Evolutionary conservation across 23 tunicate species (phyloP), one percentile per base, ranked within the genome.

Genomic region (Ascidia mentula): DNA sequence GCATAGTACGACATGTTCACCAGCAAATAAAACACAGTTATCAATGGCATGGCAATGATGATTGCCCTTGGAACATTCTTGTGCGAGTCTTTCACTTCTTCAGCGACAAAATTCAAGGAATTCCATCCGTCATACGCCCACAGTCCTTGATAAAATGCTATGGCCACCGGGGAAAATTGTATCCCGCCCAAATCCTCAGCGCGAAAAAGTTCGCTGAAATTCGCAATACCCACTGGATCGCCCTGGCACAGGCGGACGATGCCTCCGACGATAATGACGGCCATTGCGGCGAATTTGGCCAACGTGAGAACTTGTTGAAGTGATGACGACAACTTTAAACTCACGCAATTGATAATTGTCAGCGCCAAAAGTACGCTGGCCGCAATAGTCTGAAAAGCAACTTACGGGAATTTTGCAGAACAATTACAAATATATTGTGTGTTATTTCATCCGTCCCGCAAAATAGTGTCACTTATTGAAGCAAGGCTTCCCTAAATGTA

Each of bases 81-180:
- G 5, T 89, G 53, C 45, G 83, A 46, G 32, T 89, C 75, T 53
- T 90, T 90, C 0, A 90, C 86, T 74, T 90, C 96, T 85, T 90
- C 96, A 12, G 86, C 33, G 0, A 90, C 69, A 61, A 73, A 75
- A 73, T 85, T 85, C 13, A 90, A 60, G 37, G 36, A 69, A 69
- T 80, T 74, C 95, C 95, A 89, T 18, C 96, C 96, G 32, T 85
- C 96, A 40, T 85, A 90, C 8, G 96, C 69, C 80, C 84, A 90
- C 13, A 90, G 36, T 18, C 96, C 96, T 81, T 83, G 95, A 60
- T 89, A 89, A 36, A 89, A 89, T 31, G 88, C 95, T 34, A 89
- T 36, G 34, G 85, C 84, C n/a, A 89, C 79, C 65, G 84, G 88
- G 15, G 81, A 75, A 61, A 89, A 89, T 7, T 80, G 70, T 22